Conservation (phyloP, 2,113 vertebrate species). For the Gnathonemus longibarbis region DNA sequence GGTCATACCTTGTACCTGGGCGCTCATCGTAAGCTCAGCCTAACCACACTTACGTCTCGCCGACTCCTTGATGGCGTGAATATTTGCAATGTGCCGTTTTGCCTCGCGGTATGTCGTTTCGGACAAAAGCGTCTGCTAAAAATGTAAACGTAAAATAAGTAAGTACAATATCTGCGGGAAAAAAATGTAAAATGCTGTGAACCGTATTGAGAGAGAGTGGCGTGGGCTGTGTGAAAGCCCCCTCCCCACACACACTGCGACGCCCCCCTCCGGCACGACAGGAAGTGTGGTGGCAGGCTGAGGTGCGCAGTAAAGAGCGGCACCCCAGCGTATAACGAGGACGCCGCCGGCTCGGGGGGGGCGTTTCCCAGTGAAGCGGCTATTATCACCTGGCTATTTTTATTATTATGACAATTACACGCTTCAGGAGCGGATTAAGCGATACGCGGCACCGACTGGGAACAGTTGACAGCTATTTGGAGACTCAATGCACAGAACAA, state of each 20-base stretch:
- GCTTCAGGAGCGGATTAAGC: conserved; percentile 69
- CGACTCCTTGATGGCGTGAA: neutral
- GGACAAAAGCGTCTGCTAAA: neutral
- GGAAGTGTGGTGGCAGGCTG: neutral
- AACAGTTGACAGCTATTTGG: conserved; percentile 73
- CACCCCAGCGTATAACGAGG: conserved; percentile 42
- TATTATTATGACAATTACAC: conserved; percentile 76
- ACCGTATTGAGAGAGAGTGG: neutral
- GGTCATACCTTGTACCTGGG: neutral
- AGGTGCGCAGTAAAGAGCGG: conserved; percentile 50
- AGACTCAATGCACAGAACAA: conserved; percentile 72
- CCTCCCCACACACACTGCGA: neutral
- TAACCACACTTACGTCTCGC: neutral
- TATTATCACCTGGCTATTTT: conserved; percentile 76
- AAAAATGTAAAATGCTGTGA: neutral
- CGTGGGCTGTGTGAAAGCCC: neutral
- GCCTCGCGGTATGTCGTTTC: neutral
- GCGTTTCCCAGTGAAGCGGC: conserved; percentile 50
- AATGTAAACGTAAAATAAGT: neutral
- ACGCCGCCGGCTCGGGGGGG: conserved; percentile 34
- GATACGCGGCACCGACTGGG: conserved; percentile 64
- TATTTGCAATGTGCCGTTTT: neutral
- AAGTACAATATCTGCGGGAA: neutral
- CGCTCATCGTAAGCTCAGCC: neutral
- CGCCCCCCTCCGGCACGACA: neutral